Conservation (phyloP, 2,797 vertebrate genomes). For the Miichthys miiuy region DNA sequence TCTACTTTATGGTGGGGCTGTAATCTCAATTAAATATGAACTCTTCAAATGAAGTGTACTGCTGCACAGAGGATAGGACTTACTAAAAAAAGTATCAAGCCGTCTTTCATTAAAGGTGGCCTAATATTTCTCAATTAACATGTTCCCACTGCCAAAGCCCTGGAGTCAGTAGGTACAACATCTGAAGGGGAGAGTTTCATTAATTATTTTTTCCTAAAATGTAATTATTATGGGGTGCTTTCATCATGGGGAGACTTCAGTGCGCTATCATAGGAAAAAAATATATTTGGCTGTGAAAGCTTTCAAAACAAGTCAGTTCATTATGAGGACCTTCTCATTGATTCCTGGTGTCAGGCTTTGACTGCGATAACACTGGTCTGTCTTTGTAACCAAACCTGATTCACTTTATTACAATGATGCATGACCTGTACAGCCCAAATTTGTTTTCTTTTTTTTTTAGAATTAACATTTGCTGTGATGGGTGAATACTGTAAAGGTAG, state of each 20-base stretch:
- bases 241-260: slow-evolving; percentile 18
- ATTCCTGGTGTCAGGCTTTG: no score
- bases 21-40: slow-evolving; percentile 68
- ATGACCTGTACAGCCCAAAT: no score
- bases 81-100: slow-evolving; percentile 40
- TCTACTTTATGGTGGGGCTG: slow-evolving; percentile 41
- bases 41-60: slow-evolving; percentile 54
- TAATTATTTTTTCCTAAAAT: slow-evolving; percentile 41
- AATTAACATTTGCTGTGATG: no score
- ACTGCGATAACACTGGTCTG: no score
- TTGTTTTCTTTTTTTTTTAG: no score
- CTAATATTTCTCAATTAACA: slow-evolving; percentile 66
- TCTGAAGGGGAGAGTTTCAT: slow-evolving; percentile 42
- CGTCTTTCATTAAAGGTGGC: slow-evolving; percentile 60
- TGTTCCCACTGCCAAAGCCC: slow-evolving; percentile 46
- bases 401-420: no score
- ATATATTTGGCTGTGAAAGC: background rate
- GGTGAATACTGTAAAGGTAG: no score
- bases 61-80: slow-evolving; percentile 48
- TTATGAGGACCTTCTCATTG: no score
- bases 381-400: no score
- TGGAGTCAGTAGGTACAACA: slow-evolving; percentile 42
- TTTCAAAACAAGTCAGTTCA: background rate
- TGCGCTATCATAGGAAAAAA: background rate
- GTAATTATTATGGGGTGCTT: slow-evolving; percentile 41